These are phyloP conservation scores for Aphelinus certus DNA, from an alignment of 1,140 invertebrate genomes.

Conservation along the genomic window DNA sequence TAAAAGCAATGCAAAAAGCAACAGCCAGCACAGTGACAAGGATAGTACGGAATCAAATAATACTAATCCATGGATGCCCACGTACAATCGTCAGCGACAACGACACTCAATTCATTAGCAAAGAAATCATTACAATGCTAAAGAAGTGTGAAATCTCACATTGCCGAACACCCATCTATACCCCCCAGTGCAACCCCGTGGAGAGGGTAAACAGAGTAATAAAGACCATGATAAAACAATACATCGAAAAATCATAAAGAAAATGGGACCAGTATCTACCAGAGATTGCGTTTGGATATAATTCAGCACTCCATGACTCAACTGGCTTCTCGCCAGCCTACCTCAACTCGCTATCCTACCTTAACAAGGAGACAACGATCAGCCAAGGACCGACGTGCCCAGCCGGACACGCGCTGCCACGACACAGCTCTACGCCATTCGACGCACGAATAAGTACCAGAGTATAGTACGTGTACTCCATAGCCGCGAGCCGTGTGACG, in stretches of 20 bases:
- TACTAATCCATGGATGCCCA: not conserved
- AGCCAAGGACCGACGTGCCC: no score
- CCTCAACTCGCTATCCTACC: constrained; percentile 43
- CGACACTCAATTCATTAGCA: constrained; percentile 32
- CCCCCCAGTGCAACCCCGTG: constrained; percentile 33
- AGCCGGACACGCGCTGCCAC: no score
- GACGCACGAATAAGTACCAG: no score
- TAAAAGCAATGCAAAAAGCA: not conserved
- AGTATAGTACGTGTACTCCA: no score
- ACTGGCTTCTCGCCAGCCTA: constrained; percentile 61
- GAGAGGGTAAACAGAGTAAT: constrained; percentile 32
- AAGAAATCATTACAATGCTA: not conserved
- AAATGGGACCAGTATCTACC: constrained; percentile 46
- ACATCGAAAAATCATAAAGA: constrained; percentile 47
- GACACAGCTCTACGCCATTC: no score
- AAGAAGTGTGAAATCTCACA: constrained; percentile 8
- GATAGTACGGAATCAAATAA: not conserved
- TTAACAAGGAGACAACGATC: no score
- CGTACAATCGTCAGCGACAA: constrained; percentile 19
- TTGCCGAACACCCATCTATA: constrained; percentile 28
- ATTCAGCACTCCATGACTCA: constrained; percentile 54
- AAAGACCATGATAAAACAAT: constrained; percentile 41
- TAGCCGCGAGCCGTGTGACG: no score
- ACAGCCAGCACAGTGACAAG: constrained; percentile 3
- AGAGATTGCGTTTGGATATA: constrained; percentile 58